A percentile compares a stretch with the other conserved stretches of the same genome.
Conservation (phyloP, 2,113 vertebrate genomes). For the Perognathus longimembris region DNA sequence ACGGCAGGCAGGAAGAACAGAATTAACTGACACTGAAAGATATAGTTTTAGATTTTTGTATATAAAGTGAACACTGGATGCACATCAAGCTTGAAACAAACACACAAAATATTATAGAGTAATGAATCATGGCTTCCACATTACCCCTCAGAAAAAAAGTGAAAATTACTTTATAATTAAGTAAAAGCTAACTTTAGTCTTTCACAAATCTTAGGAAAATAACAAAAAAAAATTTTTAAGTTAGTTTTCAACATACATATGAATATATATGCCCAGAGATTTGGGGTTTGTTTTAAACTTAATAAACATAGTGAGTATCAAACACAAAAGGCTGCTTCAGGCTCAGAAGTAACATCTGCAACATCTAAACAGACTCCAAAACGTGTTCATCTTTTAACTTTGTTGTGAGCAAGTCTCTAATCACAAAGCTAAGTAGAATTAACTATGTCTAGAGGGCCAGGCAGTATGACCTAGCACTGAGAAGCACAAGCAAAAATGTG, state of each 20-base stretch:
- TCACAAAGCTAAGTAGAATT: constrained; percentile 57
- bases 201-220: constrained; percentile 6
- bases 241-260: constrained; percentile 36
- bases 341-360: constrained; percentile 18
- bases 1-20: neutral
- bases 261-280: neutral
- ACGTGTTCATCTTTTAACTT: neutral
- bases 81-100: neutral
- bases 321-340: neutral
- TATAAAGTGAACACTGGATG: constrained; percentile 3
- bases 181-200: constrained; percentile 29
- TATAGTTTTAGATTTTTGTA: neutral
- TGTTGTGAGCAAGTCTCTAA: constrained; percentile 29
- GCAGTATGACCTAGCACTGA: neutral
- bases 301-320: constrained; percentile 11
- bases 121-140: neutral
- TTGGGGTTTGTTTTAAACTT: constrained; percentile 22
- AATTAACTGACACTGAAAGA: neutral
- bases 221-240: constrained; percentile 27
- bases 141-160: constrained; percentile 17
- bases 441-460: constrained; percentile 35
- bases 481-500: constrained; percentile 45
- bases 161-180: neutral
- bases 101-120: neutral
- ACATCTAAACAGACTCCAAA: constrained; percentile 9